Conservation (phyloP, 1,140 invertebrate species). For the Hypsibius dujardini region DNA sequence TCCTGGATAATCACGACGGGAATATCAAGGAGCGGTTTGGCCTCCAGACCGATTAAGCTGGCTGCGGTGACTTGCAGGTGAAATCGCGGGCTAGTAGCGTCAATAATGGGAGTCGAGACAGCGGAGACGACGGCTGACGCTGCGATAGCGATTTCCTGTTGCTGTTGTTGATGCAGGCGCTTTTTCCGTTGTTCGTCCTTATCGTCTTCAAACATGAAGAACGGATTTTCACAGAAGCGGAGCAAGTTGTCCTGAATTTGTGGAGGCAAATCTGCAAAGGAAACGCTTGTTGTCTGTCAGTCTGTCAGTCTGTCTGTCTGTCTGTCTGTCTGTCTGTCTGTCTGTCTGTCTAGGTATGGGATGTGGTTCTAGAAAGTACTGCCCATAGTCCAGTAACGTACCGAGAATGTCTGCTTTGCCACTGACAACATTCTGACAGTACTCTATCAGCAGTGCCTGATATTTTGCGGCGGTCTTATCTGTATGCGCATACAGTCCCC, state of each 20-base stretch:
- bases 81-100: background rate
- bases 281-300: background rate
- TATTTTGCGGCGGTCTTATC: no score
- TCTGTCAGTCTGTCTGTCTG: no score
- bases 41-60: background rate
- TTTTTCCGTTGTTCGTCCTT: no score
- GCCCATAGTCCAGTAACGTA: no score
- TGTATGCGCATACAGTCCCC: no score
- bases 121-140: no score
- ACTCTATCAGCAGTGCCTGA: background rate
- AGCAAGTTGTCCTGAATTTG: background rate
- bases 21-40: no score
- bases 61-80: background rate
- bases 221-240: background rate
- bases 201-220: background rate
- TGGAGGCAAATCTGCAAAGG: background rate
- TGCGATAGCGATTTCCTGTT: background rate
- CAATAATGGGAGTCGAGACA: background rate
- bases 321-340: no score
- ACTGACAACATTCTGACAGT: conserved; percentile 10
- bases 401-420: background rate
- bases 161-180: no score
- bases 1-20: no score
- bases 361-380: no score
- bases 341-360: no score